Evolutionary conservation across 2,888 invertebrate genomes (phyloP), one percentile per base, ranked within the genome.

Genomic region (Agrochola lota): DNA sequence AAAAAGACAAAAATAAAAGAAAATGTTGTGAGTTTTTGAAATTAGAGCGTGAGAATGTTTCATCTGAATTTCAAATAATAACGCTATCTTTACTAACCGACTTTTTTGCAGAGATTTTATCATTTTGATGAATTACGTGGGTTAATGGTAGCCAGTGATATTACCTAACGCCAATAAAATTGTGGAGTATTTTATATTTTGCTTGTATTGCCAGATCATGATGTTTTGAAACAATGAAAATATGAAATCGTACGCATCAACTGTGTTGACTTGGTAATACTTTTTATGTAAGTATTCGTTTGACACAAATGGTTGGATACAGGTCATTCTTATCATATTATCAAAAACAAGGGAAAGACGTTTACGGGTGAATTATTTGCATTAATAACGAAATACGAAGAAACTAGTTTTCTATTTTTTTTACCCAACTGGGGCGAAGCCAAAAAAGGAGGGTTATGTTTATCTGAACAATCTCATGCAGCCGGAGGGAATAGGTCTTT

Each of bases 281-380:
- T n/a, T n/a, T n/a, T n/a, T n/a, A n/a, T n/a, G 60, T 62, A 20
- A 26, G 46, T 77, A 52, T 60, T 71, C 63, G 66, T 49, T 57
- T 23, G 26, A 49, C 52, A 57, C 23, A 69, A 79, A 71, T 40
- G 9, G 43, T 74, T 64, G 63, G 52, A 77, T 64, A 35, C 72
- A 70, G 49, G 66, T 43, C 62, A 70, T 72, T 20, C 43, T 72
- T 81, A 73, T 71, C 72, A 78, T 43, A 3, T 26, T 23, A 66
- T n/a, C 26, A 78, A 72, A n/a, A 70, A 81, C 77, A 73, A 81
- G 26, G 23, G 35, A 81, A 77, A 49, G 35, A 40, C 15, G 35
- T 62, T 72, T 52, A 62, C 20, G 40, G 49, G 23, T 67, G 64
- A 81, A 52, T 57, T 60, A 23, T 69, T 43, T 69, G 23, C 11